phyloP scores from a whole-genome alignment of 53 echinoderm and acorn worm species.

The Hippasteria phrygiana region DNA sequence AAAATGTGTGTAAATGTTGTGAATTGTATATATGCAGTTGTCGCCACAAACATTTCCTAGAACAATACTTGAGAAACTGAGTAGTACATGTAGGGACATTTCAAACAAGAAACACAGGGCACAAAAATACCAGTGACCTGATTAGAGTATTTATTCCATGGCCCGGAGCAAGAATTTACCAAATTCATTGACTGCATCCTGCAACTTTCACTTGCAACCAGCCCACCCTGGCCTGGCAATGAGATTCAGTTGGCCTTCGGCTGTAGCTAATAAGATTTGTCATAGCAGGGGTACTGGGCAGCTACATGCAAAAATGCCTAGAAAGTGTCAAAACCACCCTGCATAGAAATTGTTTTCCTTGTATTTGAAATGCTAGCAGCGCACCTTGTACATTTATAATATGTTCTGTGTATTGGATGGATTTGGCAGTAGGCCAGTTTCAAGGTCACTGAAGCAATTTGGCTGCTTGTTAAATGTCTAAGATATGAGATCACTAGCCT shows the following conservation, averaged over 20 bases:
- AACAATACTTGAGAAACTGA: too few relatives aligned
- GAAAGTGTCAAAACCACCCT: constrained; percentile 13
- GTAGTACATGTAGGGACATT: too few relatives aligned
- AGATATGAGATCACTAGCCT: background rate
- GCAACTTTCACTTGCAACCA: constrained; percentile 2
- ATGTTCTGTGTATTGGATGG: background rate
- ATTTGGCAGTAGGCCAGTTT: background rate
- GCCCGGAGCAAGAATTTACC: background rate
- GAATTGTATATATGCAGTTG: too few relatives aligned
- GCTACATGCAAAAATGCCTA: background rate
- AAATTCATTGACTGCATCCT: constrained; percentile 30
- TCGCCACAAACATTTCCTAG: too few relatives aligned
- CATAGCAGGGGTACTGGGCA: background rate
- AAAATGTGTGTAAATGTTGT: too few relatives aligned
- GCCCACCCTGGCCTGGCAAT: background rate
- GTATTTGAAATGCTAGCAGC: background rate
- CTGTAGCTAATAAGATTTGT: constrained; percentile 10
- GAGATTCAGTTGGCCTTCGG: constrained; percentile 2
- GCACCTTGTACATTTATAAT: too few relatives aligned
- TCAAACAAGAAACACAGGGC: background rate
- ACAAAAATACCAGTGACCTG: constrained; percentile 30
- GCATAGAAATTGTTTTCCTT: constrained; percentile 27
- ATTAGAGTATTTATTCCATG: constrained; percentile 21
- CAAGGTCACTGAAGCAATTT: background rate
- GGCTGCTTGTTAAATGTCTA: background rate